Percentiles rank a stretch among this genome's conserved stretches.
phyloP scores from a whole-genome alignment of 2,113 vertebrate genomes.

The Aspidoscelis tigris region DNA sequence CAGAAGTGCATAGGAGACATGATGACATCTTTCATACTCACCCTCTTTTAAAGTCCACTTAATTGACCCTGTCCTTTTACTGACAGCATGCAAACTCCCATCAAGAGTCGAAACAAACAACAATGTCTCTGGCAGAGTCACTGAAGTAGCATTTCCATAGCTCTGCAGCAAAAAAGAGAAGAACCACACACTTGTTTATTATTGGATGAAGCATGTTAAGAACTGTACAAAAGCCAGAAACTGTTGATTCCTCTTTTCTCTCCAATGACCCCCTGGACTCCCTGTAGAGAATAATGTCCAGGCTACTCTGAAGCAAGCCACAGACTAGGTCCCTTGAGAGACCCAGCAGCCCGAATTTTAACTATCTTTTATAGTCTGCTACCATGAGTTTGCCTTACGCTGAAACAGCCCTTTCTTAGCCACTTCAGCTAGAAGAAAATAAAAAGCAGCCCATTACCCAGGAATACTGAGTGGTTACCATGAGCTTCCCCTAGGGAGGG shows the following conservation, averaged over 20 bases:
- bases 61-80: conserved; percentile 93
- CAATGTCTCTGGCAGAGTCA: conserved; percentile 92
- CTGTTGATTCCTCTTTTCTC: neutral
- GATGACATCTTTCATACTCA: conserved; percentile 64
- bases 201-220: conserved; percentile 2
- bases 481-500: neutral
- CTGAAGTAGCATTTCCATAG: conserved; percentile 80
- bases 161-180: conserved; percentile 68
- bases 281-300: neutral
- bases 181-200: neutral
- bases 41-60: conserved; percentile 99
- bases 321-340: neutral
- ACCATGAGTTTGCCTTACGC: neutral
- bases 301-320: neutral
- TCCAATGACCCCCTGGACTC: neutral
- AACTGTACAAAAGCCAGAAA: neutral
- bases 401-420: neutral
- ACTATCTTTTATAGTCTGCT: neutral
- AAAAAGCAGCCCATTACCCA: neutral
- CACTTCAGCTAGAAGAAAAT: neutral
- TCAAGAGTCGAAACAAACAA: conserved; percentile 97
- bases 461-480: neutral
- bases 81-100: conserved; percentile 95
- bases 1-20: neutral
- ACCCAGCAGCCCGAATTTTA: neutral